Evolutionary conservation across 2,888 invertebrate species (phyloP).

Genomic region (Clostera curtula): DNA sequence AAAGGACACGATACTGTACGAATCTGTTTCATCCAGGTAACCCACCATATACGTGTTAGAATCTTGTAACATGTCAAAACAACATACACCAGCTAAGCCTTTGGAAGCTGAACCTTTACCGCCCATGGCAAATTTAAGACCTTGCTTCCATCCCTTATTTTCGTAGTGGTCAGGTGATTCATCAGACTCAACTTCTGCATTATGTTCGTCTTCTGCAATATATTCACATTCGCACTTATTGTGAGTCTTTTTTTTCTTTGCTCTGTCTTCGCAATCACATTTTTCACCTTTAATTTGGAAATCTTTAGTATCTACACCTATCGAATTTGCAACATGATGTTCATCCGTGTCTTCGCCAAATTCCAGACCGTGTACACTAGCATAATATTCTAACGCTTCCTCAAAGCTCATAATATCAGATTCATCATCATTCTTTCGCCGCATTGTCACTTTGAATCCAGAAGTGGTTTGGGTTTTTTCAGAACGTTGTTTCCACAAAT

Average conservation of each 20-base stretch:
- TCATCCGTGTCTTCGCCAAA: too few relatives aligned
- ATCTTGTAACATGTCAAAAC: conserved; percentile 17
- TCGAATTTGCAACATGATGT: not conserved
- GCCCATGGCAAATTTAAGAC: conserved; percentile 11
- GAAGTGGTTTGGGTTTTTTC: conserved; percentile 20
- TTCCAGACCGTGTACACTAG: too few relatives aligned
- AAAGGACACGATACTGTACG: not conserved
- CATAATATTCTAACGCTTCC: conserved; percentile 20
- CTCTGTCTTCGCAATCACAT: not conserved
- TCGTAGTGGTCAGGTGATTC: too few relatives aligned
- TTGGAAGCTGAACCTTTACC: conserved; percentile 28
- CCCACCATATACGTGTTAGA: not conserved
- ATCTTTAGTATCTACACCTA: not conserved
- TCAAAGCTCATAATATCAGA: conserved; percentile 18
- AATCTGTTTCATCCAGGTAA: not conserved
- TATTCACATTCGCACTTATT: not conserved
- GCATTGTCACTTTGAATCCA: conserved; percentile 19
- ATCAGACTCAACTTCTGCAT: too few relatives aligned
- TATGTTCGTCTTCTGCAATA: not conserved
- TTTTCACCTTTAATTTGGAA: not conserved
- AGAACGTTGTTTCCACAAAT: conserved; percentile 12
- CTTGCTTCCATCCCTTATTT: too few relatives aligned
- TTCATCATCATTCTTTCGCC: conserved; percentile 7
- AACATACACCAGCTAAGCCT: conserved; percentile 24
- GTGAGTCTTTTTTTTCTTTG: not conserved